Evolutionary conservation across 2,888 invertebrate species (phyloP).

Genomic region (Cheilosia urbana): DNA sequence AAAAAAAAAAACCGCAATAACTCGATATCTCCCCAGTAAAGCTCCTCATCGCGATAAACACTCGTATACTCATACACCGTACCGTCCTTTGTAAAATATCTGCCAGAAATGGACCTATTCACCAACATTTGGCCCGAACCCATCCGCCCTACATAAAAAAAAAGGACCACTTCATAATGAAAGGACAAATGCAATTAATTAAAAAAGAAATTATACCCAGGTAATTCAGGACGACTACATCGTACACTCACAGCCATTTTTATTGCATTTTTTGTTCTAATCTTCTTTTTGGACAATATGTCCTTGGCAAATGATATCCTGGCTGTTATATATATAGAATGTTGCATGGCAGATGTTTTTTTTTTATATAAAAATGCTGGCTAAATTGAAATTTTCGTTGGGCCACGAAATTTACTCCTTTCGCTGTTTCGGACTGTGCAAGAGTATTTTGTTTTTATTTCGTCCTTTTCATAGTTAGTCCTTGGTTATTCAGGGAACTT

Average conservation of each 20-base stretch:
- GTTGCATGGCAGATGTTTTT: conserved; percentile 61
- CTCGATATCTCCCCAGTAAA: conserved; percentile 53
- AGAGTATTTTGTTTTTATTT: conserved; percentile 1
- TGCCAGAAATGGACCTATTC: conserved; percentile 55
- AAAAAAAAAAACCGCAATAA: conserved; percentile 57
- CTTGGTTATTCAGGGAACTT: conserved; percentile 75
- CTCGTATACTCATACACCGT: background rate
- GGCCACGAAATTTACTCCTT: conserved; percentile 53
- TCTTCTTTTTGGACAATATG: conserved; percentile 56
- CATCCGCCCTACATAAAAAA: conserved; percentile 33
- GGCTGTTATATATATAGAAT: conserved; percentile 45
- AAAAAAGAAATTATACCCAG: conserved; percentile 75
- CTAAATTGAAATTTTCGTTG: conserved; percentile 72
- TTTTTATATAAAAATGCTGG: conserved; percentile 68
- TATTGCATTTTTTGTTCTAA: conserved; percentile 44
- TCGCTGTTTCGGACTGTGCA: conserved; percentile 15
- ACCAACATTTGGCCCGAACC: background rate
- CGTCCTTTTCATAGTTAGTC: conserved; percentile 65
- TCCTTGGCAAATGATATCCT: conserved; percentile 75
- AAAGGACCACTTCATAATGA: conserved; percentile 70
- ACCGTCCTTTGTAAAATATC: conserved; percentile 44
- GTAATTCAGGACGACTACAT: conserved; percentile 67
- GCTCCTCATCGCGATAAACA: conserved; percentile 21
- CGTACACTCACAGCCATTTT: conserved; percentile 47
- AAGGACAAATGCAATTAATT: conserved; percentile 76